Percentiles rank a stretch among this genome's conserved stretches.
phyloP scores from a whole-genome alignment of 2,888 invertebrate genomes.

The Andrena bucephala region DNA sequence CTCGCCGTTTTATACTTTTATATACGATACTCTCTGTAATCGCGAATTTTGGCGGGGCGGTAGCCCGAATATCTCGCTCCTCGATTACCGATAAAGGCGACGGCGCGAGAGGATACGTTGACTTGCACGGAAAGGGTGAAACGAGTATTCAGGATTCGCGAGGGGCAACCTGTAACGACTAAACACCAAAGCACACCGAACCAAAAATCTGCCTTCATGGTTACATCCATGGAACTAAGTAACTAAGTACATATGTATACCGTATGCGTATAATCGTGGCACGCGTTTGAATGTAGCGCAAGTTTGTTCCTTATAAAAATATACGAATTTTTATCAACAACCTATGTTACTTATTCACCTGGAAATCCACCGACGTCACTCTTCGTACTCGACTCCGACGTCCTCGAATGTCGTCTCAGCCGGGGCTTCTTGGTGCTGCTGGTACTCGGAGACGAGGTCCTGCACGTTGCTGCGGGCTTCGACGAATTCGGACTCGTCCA shows the following conservation, averaged over 20 bases:
- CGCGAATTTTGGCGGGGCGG: neutral
- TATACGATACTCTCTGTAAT: slow-evolving; percentile 39
- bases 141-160: neutral
- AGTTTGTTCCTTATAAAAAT: slow-evolving; percentile 63
- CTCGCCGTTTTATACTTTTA: slow-evolving; percentile 61
- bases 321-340: slow-evolving; percentile 39
- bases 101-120: neutral
- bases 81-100: neutral
- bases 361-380: neutral
- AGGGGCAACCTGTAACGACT: slow-evolving; percentile 16
- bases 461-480: slow-evolving; percentile 97
- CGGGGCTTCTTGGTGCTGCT: slow-evolving; percentile 95
- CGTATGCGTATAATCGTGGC: slow-evolving; percentile 47
- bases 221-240: slow-evolving; percentile 32
- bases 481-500: slow-evolving; percentile 98
- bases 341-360: neutral
- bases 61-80: neutral
- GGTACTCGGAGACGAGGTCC: slow-evolving; percentile 94
- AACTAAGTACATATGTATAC: neutral
- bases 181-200: slow-evolving; percentile 68
- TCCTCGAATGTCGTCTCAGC: slow-evolving; percentile 83
- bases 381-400: slow-evolving; percentile 23
- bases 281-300: slow-evolving; percentile 54
- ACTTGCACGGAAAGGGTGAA: neutral
- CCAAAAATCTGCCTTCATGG: slow-evolving; percentile 64